Conservation (phyloP, 2,888 invertebrate species). For the Uloborus plumipes region DNA sequence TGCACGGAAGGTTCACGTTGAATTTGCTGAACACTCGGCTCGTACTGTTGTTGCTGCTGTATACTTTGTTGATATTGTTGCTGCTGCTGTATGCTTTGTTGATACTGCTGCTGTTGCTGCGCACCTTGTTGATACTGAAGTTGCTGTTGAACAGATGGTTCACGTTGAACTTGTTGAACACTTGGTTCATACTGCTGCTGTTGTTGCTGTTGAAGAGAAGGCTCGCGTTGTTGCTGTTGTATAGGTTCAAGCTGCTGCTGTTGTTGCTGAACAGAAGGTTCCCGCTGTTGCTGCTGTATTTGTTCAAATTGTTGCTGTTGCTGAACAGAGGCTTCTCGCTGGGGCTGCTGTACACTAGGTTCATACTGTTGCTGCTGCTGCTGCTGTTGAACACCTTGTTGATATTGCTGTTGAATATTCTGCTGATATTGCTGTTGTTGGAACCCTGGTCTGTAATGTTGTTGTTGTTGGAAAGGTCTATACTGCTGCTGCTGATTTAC, state of each 20-base stretch:
- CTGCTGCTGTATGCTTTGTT: constrained; percentile 3
- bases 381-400: constrained; percentile 8
- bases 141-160: neutral
- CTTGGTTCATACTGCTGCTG: neutral
- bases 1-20: neutral
- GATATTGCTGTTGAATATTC: constrained; percentile 1
- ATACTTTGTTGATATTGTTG: constrained; percentile 4
- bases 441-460: neutral
- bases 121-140: neutral
- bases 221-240: neutral
- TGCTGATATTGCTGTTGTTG: constrained; percentile 10
- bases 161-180: neutral
- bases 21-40: neutral
- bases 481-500: constrained; percentile 2
- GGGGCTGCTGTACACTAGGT: neutral
- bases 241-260: neutral
- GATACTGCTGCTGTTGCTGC: constrained; percentile 1
- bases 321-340: neutral
- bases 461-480: neutral
- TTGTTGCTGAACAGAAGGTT: neutral
- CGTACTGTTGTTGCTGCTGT: neutral
- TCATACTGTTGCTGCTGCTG: constrained; percentile 5
- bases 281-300: neutral
- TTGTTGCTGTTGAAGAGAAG: neutral
- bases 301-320: constrained; percentile 6